Evolutionary conservation across 2,113 vertebrate species (phyloP), one percentile per base, ranked within the genome.

Genomic region (Percopsis transmontana): DNA sequence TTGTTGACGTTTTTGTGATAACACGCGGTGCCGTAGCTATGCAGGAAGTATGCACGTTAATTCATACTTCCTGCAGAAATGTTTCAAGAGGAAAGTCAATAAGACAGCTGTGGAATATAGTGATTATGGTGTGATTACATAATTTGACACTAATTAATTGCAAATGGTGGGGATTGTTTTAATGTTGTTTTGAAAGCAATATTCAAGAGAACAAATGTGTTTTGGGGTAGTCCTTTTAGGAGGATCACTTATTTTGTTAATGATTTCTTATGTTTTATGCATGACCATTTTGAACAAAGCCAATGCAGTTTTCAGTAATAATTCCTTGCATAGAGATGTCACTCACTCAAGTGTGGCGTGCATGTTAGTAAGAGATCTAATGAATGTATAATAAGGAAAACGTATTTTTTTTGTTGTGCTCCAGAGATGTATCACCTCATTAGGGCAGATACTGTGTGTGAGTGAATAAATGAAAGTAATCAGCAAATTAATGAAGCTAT

Each of bases 191-290:
- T 64, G 27, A 16, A 48, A 23, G 15, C 2, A 39, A 14, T n/a
- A 38, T n/a, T 23, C 27, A n/a, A 38, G 18, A 23, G 53, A 42
- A 68, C 18, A 39, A 52, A 42, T 33, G 4, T 12, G 3, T 12
- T 58, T 62, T 66, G 39, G 60, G 19, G 55, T 54, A 70, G 42
- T 62, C 1, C 40, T 53, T 57, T 56, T 45, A 10, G 52, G 21
- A 41, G 20, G 33, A 45, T 47, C 33, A 48, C 12, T 1, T 55
- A 56, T 27, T 60, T 68, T 58, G 33, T 60, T 53, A 15, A 56
- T 52, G 13, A 39, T 68, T 48, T 83, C 51, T 68, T 45, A 19
- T 80, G 54, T 68, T 27, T 62, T 53, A 18, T 83, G 85, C 80
- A 79, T 74, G 77, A 40, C 3, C 13, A 27, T 50, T 66, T 76